Percentiles rank a stretch among this genome's conserved stretches.
These are phyloP conservation scores for Periparus ater DNA, from an alignment of 2,797 vertebrate genomes.

Conservation along the genomic window DNA sequence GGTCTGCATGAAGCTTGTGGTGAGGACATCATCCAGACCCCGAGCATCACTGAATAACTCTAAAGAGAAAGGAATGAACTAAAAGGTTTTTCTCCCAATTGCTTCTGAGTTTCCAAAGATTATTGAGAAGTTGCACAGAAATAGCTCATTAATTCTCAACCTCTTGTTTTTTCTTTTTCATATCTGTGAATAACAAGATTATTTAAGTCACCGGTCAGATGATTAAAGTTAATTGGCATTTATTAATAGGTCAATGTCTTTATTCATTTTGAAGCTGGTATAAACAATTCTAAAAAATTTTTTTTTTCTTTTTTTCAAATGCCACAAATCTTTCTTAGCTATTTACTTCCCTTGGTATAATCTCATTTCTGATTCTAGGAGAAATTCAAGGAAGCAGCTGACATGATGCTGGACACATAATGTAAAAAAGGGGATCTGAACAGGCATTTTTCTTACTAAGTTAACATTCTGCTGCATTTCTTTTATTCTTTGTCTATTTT, in stretches of 20 bases:
- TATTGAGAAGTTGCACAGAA: neutral
- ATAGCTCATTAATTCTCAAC: neutral
- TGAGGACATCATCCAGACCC: neutral
- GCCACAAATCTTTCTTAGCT: neutral
- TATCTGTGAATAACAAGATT: neutral
- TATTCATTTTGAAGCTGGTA: neutral
- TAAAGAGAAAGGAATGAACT: neutral
- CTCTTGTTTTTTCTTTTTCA: neutral
- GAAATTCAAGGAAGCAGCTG: neutral
- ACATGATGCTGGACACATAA: neutral
- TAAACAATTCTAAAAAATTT: neutral
- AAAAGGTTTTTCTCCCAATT: neutral
- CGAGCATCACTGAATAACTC: neutral
- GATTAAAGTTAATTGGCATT: neutral
- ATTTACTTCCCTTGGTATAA: neutral
- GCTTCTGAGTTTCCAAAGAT: neutral
- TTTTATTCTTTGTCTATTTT: neutral
- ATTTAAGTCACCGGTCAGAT: neutral
- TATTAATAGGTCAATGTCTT: neutral
- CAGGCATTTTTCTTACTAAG: neutral
- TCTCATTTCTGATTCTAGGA: neutral
- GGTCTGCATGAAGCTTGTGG: neutral
- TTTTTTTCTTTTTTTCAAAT: neutral
- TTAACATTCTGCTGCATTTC: neutral
- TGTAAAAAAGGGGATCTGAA: neutral